Evolutionary conservation across 2,888 invertebrate species (phyloP).

Genomic region (Oscheius sp.): DNA sequence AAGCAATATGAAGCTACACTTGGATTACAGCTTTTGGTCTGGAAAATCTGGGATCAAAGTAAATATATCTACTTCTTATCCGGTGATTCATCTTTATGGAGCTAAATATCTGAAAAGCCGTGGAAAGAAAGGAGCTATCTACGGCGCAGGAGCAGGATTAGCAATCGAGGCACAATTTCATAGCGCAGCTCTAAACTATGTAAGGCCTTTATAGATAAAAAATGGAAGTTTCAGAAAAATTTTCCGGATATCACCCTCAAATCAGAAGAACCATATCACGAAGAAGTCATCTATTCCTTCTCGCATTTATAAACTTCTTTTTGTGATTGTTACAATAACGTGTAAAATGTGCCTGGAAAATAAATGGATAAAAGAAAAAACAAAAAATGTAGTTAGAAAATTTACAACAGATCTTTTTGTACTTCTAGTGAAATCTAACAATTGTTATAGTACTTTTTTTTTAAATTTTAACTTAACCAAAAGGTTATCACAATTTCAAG

Average conservation of each 20-base stretch:
- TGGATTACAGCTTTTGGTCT: conserved; percentile 41
- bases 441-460: no score
- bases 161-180: conserved; percentile 55
- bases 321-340: no score
- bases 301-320: conserved; percentile 40
- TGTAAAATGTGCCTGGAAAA: no score
- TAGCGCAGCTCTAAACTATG: conserved; percentile 44
- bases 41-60: conserved; percentile 49
- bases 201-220: no score
- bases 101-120: conserved; percentile 35
- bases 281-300: conserved; percentile 54
- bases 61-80: conserved; percentile 50
- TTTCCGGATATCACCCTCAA: conserved; percentile 42
- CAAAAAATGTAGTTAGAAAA: no score
- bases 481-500: no score
- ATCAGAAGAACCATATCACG: conserved; percentile 38
- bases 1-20: not conserved
- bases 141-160: conserved; percentile 40
- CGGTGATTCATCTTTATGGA: conserved; percentile 50
- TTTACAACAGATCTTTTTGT: no score
- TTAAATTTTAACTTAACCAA: no score
- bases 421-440: no score
- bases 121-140: conserved; percentile 36
- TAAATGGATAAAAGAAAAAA: no score
- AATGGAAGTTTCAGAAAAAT: conserved; percentile 39